These are phyloP conservation scores for Diachasmimorpha longicaudata DNA, from an alignment of 1,140 invertebrate species.

Conservation along the genomic window DNA sequence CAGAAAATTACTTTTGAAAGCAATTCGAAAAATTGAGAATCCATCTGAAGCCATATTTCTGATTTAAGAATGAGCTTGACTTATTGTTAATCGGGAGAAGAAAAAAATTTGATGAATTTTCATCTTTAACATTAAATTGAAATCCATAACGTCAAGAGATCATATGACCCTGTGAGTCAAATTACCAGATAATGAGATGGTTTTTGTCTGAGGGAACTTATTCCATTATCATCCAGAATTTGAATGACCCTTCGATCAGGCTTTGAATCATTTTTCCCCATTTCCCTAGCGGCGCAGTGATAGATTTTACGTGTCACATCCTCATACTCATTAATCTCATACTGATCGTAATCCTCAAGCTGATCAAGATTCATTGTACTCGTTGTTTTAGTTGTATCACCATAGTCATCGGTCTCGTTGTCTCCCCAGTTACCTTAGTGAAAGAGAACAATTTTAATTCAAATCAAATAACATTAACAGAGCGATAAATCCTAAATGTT, in stretches of 20 bases:
- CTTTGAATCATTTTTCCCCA: constrained; percentile 25
- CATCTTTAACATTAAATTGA: too few species aligned
- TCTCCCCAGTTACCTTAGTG: constrained; percentile 24
- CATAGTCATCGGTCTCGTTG: constrained; percentile 29
- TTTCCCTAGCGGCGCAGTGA: constrained; percentile 30
- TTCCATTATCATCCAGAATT: constrained; percentile 32
- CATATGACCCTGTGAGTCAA: not conserved
- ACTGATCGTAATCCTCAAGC: constrained; percentile 35
- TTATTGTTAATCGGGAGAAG: too few species aligned
- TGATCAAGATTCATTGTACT: constrained; percentile 26
- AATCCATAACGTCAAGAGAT: not conserved
- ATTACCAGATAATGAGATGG: constrained; percentile 37
- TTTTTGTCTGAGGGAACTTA: constrained; percentile 21
- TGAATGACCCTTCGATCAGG: constrained; percentile 30
- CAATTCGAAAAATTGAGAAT: too few species aligned
- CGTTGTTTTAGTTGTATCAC: constrained; percentile 25
- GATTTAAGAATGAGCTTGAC: too few species aligned
- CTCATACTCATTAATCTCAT: constrained; percentile 32
- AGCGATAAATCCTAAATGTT: not conserved
- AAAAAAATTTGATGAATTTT: too few species aligned
- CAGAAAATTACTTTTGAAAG: too few species aligned
- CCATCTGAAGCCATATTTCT: too few species aligned
- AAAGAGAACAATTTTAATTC: constrained; percentile 21
- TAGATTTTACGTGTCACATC: constrained; percentile 36
- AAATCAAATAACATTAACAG: not conserved